Conservation (phyloP, 2,797 vertebrate genomes). For the Pygocentrus nattereri region DNA sequence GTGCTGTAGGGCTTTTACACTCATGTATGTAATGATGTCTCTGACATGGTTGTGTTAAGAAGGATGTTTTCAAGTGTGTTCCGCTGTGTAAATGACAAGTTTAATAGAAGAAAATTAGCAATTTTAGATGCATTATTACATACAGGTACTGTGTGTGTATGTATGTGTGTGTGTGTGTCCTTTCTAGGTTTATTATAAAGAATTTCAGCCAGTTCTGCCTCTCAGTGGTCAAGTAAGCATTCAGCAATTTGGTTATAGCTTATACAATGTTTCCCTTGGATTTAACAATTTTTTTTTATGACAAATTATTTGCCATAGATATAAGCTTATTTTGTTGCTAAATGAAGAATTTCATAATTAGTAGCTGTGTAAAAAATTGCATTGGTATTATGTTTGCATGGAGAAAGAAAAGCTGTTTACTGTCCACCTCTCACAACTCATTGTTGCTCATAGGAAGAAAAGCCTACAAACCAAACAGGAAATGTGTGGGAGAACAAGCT, state of each 20-base stretch:
- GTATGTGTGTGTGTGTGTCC: background rate
- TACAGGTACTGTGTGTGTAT: background rate
- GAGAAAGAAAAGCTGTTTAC: background rate
- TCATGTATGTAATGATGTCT: too few relatives aligned
- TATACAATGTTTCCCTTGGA: background rate
- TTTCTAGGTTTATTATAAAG: constrained; percentile 82
- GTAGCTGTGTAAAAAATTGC: background rate
- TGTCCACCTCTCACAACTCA: background rate
- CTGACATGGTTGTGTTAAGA: background rate
- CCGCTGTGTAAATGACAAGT: background rate
- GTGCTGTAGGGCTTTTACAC: background rate
- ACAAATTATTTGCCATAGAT: background rate
- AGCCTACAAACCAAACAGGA: constrained; percentile 18
- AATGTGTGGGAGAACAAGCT: background rate
- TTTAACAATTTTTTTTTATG: background rate
- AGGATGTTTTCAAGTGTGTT: background rate
- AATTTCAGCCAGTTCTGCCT: constrained; percentile 83
- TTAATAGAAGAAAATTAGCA: background rate
- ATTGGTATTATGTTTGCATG: background rate
- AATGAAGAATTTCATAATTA: background rate
- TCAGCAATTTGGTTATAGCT: background rate
- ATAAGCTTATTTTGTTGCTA: background rate
- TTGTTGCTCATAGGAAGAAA: constrained; percentile 8
- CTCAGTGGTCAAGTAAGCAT: constrained; percentile 76
- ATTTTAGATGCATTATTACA: background rate